These are phyloP conservation scores for Ephestia elutella DNA, from an alignment of 1,140 invertebrate species.

Conservation along the genomic window DNA sequence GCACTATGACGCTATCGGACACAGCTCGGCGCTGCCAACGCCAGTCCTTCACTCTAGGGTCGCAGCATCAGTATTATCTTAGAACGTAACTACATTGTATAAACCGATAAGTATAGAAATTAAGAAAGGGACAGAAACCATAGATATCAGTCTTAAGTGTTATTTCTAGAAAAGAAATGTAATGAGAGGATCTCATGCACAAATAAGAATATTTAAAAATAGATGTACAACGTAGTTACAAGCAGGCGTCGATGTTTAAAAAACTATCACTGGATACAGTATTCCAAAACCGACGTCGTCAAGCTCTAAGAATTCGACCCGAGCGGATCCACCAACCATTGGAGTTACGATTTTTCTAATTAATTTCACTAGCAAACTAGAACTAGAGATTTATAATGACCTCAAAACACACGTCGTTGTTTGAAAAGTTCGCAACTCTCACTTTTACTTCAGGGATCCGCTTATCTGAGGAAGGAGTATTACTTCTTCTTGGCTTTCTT, in stretches of 20 bases:
- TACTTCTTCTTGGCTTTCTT: conserved; percentile 82
- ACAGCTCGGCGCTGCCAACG: conserved; percentile 24
- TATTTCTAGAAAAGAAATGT: not conserved
- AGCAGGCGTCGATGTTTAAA: not conserved
- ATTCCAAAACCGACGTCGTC: not conserved
- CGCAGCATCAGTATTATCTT: conserved; percentile 13
- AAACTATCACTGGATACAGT: not conserved
- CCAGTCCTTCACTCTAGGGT: not conserved
- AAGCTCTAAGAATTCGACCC: not conserved
- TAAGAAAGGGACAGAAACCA: not conserved
- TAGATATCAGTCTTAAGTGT: not conserved
- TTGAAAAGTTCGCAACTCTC: not conserved
- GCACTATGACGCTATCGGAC: conserved; percentile 58
- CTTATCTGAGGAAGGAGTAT: not conserved
- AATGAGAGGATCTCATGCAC: not conserved
- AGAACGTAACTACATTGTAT: conserved; percentile 21
- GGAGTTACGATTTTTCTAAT: not conserved
- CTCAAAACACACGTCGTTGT: no score
- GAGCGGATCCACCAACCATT: not conserved
- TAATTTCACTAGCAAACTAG: not conserved
- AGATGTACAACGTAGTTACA: not conserved
- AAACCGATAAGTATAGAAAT: not conserved
- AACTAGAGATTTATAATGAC: not conserved
- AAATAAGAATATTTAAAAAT: not conserved
- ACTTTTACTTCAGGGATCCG: not conserved